A percentile compares a stretch with the other conserved stretches of the same genome.
These are phyloP conservation scores for Pachyuromys duprasi DNA, from an alignment of 2,797 vertebrate genomes.

Conservation along the genomic window DNA sequence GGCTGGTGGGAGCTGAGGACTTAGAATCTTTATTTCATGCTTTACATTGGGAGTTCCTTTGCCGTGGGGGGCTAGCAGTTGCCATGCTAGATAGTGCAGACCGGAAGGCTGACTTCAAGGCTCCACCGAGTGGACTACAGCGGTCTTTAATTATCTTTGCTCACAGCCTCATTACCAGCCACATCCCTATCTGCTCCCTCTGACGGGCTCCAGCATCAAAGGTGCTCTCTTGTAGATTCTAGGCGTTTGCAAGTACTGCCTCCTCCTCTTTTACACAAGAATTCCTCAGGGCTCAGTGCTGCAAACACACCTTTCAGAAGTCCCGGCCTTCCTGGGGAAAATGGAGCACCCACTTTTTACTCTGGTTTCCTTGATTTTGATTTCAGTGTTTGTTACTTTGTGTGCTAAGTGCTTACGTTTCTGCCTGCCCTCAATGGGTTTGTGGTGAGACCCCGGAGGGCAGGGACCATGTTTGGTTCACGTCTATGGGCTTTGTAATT, in stretches of 20 bases:
- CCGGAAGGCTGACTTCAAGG: neutral
- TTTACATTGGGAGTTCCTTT: neutral
- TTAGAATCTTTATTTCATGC: neutral
- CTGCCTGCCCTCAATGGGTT: neutral
- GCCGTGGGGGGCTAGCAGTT: neutral
- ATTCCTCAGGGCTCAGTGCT: neutral
- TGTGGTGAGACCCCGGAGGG: neutral
- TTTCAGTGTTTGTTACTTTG: neutral
- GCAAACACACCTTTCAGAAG: neutral
- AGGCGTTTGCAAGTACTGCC: neutral
- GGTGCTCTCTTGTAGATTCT: neutral
- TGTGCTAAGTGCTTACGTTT: slow-evolving; percentile 18
- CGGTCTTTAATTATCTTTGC: neutral
- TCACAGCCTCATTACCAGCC: neutral
- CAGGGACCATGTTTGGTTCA: neutral
- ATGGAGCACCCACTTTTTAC: neutral
- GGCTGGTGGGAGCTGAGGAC: neutral
- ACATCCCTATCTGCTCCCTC: neutral
- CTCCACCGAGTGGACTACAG: neutral
- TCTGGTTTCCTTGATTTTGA: neutral
- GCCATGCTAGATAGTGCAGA: neutral
- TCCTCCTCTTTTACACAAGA: neutral
- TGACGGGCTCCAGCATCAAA: neutral
- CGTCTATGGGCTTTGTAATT: neutral
- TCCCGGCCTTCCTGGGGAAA: neutral